Base-by-base conservation (phyloP, 92 coral and sea anemone species). In the Ricordea florida region DNA sequence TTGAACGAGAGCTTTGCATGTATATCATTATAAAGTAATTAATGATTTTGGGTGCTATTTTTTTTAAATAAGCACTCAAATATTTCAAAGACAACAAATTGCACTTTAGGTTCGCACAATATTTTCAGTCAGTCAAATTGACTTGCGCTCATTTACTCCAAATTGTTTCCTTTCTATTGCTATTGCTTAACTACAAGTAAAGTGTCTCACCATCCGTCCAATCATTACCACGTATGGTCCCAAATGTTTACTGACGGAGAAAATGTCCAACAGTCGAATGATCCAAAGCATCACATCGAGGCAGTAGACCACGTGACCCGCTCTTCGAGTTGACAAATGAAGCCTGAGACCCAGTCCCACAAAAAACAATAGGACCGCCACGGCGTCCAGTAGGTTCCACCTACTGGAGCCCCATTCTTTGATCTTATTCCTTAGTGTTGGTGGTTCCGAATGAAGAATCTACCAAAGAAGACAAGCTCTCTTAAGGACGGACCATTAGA, bases 221-320 rank as follows among this genome's bases (percentile, higher is more conserved):
- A 91, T 91, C 93, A 88, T 91, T 8, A 91, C 97, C 62, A 91
- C 97, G 37, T 91, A 91, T 8, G 97, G 97, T 57, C 97, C 97
- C 46, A 91, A 53, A 23, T 91, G 86, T 66, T 91, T 83, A 66
- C 97, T 91, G 64, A 91, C 97, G 13, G 93, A 87, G 72, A 91
- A 91, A 0, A 91, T 91, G 62, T 91, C 85, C 75, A 91, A 42
- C 24, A 91, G 44, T n/a, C 97, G 89, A 34, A 87, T 84, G 37
- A 91, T 91, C 97, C 97, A 91, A 40, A 91, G 65, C 97, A 87
- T 91, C 73, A 88, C 79, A 52, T 91, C 93, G 84, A 91, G 84
- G 78, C 97, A 60, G 67, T 91, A 91, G 5, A 91, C 64, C 80
- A 91, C 90, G 82, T 91, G 97, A 80, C 97, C 97, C 18, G 93